Conservation (phyloP, 2,888 invertebrate genomes). For the Scaptomyza caliginosa region DNA sequence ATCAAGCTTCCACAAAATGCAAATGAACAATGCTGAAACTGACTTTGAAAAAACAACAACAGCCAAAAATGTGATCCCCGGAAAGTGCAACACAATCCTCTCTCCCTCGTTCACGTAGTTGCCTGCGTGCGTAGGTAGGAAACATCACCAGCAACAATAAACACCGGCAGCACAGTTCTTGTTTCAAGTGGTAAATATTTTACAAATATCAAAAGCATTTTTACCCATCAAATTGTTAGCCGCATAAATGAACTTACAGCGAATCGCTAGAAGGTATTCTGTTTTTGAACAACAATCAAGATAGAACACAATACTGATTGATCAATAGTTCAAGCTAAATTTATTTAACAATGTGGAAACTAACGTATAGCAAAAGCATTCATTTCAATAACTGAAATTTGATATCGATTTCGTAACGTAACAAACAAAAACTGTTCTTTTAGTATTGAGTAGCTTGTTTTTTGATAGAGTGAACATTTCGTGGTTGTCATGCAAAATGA, state of each 20-base stretch:
- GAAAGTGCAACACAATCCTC: slow-evolving; percentile 16
- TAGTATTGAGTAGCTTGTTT: neutral
- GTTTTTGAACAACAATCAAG: slow-evolving; percentile 4
- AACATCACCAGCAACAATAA: neutral
- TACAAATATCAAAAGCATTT: neutral
- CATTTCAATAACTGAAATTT: neutral
- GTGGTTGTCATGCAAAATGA: neutral
- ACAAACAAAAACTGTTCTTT: neutral
- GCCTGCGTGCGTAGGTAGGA: slow-evolving; percentile 7
- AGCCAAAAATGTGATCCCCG: slow-evolving; percentile 23
- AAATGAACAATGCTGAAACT: slow-evolving; percentile 32
- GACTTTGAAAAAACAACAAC: slow-evolving; percentile 21
- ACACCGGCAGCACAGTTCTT: slow-evolving; percentile 2
- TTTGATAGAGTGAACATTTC: neutral
- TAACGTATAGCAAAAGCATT: neutral
- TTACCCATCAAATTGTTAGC: slow-evolving; percentile 4
- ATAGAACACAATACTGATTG: neutral
- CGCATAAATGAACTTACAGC: neutral
- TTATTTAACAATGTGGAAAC: neutral
- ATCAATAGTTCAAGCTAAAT: neutral
- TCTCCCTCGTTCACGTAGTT: slow-evolving; percentile 4
- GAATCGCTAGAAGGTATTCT: slow-evolving; percentile 1
- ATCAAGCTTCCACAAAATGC: slow-evolving; percentile 22
- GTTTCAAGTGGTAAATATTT: slow-evolving; percentile 6
- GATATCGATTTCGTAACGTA: neutral